Evolutionary conservation across 1,140 invertebrate genomes (phyloP).

Genomic region (Pectinophora gossypiella): DNA sequence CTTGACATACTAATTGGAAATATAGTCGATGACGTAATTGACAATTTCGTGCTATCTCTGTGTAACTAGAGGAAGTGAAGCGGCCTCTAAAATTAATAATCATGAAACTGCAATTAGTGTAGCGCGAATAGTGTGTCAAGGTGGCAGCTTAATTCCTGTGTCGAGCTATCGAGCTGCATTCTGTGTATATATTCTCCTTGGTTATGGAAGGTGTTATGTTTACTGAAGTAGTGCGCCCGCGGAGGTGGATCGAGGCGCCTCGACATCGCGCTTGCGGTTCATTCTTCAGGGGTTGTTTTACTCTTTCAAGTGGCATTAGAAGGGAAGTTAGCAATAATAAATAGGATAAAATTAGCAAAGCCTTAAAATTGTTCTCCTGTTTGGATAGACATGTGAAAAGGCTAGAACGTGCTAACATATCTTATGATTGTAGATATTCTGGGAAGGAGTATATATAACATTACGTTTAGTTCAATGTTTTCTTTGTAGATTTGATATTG

Average conservation of each 20-base stretch:
- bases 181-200: constrained; percentile 41
- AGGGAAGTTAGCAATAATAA: constrained; percentile 55
- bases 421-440: constrained; percentile 55
- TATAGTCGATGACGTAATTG: too few species aligned
- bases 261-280: too few species aligned
- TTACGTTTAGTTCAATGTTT: constrained; percentile 69
- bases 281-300: constrained; percentile 16
- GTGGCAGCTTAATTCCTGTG: constrained; percentile 32
- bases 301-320: constrained; percentile 36
- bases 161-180: constrained; percentile 29
- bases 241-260: too few species aligned
- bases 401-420: constrained; percentile 61
- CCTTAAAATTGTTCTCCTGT: constrained; percentile 33
- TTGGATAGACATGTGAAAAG: constrained; percentile 25
- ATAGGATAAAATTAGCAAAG: constrained; percentile 50
- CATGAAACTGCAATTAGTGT: constrained; percentile 9
- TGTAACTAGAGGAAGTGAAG: not conserved
- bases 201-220: constrained; percentile 3
- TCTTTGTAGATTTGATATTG: constrained; percentile 68
- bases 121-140: constrained; percentile 42
- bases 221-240: not conserved
- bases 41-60: too few species aligned
- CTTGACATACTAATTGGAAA: too few species aligned
- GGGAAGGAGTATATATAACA: constrained; percentile 46
- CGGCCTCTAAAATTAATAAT: not conserved